Base-by-base conservation (phyloP, 2,113 vertebrate species). In the Muntiacus reevesi region DNA sequence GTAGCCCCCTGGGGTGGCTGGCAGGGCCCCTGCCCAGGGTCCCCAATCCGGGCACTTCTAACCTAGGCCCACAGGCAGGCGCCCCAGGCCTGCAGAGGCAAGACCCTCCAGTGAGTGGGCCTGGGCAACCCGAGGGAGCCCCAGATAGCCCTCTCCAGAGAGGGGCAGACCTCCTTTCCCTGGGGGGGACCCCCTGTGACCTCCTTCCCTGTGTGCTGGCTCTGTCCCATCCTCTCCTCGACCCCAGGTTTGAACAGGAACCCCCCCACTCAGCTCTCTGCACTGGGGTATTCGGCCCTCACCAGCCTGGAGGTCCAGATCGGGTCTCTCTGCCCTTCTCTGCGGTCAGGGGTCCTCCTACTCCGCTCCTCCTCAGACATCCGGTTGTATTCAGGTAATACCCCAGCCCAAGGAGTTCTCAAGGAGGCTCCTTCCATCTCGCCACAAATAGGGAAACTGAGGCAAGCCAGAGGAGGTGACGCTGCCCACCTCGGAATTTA, bases 401-500 rank as follows among this genome's bases (percentile, higher is more conserved):
- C 54, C 88, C 30, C 33, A 12, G n/a, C n/a, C 92, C 55, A 87
- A 60, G 36, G 93, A 57, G 52, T 64, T 47, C 94, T 59, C 74
- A 10, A 55, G 55, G 25, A 79, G 79, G 92, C 84, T 64, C 87
- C 97, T 92, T 64, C 90, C 89, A 67, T 59, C 19, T 30, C 8
- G 27, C 90, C 87, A 67, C 57, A 95, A 76, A 93, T n/a, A 2
- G 71, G 91, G 94, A 98, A 96, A 94, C 97, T 84, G 95, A 98
- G 97, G 93, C 92, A 28, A 0, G 54, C 62, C 71, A 50, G n/a
- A 55, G 59, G 86, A 76, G 78, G 15, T 40, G 81, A 40, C 54
- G 3, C 52, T 78, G 40, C 81, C 76, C 33, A 78, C 60, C 85
- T 87, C 9, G 0, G 25, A 67, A 84, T 11, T 33, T 52, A 95